phyloP scores from a whole-genome alignment of 2,888 invertebrate genomes.

The Eudemis profundana region DNA sequence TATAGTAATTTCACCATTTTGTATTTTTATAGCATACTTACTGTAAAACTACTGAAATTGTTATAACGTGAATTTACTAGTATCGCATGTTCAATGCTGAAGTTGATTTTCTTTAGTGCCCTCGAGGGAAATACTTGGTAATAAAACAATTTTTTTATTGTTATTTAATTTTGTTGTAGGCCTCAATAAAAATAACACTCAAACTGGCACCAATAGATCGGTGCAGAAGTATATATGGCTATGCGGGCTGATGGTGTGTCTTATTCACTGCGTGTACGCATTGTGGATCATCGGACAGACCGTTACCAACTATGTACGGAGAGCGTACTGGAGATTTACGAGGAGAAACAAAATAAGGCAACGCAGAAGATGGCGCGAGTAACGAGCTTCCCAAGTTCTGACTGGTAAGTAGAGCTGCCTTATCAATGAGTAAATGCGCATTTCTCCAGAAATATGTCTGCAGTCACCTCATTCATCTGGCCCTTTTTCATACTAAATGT shows the following conservation, averaged over 20 bases:
- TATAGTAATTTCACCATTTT: too few relatives aligned
- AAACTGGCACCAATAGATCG: background rate
- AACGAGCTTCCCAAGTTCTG: background rate
- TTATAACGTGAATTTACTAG: too few relatives aligned
- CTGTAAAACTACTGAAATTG: too few relatives aligned
- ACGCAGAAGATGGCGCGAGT: background rate
- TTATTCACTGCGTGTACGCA: constrained; percentile 10
- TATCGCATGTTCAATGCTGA: too few relatives aligned
- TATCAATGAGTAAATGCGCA: too few relatives aligned
- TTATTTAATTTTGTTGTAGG: background rate
- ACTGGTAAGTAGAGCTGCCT: background rate
- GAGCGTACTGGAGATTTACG: background rate
- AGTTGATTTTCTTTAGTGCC: too few relatives aligned
- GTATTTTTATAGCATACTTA: too few relatives aligned
- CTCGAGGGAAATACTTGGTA: too few relatives aligned
- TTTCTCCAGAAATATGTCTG: too few relatives aligned
- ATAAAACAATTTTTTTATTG: background rate
- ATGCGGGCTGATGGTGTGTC: constrained; percentile 9
- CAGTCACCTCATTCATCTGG: too few relatives aligned
- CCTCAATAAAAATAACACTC: background rate
- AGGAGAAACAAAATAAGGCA: background rate
- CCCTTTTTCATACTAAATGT: too few relatives aligned
- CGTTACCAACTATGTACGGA: background rate
- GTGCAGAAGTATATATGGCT: constrained; percentile 13
- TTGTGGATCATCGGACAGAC: background rate